Evolutionary conservation across 2,797 vertebrate genomes (phyloP).

Genomic region (Sparidentex hasta): DNA sequence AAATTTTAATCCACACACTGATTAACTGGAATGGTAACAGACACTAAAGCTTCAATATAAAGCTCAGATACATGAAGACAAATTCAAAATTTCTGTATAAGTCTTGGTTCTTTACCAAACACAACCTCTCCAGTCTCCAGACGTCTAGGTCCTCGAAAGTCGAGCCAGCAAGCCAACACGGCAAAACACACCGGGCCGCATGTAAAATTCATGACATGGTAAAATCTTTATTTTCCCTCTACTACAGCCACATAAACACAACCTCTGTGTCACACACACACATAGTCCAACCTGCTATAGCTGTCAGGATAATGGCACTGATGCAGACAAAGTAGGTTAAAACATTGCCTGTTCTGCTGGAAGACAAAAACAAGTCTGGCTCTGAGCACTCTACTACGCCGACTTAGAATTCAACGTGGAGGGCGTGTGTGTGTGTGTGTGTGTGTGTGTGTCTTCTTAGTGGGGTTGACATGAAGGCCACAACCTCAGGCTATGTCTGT

Average conservation of each 20-base stretch:
- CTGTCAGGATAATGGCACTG: constrained; percentile 74
- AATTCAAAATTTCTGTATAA: neutral
- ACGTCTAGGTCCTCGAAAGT: constrained; percentile 45
- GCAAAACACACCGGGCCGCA: constrained; percentile 58
- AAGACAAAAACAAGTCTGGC: constrained; percentile 80
- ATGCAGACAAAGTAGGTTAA: constrained; percentile 83
- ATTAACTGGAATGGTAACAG: neutral
- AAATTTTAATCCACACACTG: neutral
- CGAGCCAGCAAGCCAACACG: constrained; percentile 35
- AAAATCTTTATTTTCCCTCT: constrained; percentile 50
- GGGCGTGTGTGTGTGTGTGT: constrained; percentile 8
- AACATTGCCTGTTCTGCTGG: constrained; percentile 74
- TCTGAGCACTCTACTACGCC: constrained; percentile 48
- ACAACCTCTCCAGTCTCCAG: constrained; percentile 28
- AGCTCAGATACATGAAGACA: too few relatives aligned
- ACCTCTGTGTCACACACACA: constrained; percentile 22
- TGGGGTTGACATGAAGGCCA: constrained; percentile 54
- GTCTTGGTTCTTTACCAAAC: neutral
- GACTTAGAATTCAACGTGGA: constrained; percentile 44
- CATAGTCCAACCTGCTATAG: constrained; percentile 43
- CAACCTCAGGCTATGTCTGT: constrained; percentile 67
- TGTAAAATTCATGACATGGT: constrained; percentile 74
- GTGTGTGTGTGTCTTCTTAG: constrained; percentile 25
- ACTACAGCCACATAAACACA: constrained; percentile 34
- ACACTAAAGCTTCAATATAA: too few relatives aligned